Evolutionary conservation across 2,113 vertebrate species (phyloP).

Genomic region (Scomber colias): DNA sequence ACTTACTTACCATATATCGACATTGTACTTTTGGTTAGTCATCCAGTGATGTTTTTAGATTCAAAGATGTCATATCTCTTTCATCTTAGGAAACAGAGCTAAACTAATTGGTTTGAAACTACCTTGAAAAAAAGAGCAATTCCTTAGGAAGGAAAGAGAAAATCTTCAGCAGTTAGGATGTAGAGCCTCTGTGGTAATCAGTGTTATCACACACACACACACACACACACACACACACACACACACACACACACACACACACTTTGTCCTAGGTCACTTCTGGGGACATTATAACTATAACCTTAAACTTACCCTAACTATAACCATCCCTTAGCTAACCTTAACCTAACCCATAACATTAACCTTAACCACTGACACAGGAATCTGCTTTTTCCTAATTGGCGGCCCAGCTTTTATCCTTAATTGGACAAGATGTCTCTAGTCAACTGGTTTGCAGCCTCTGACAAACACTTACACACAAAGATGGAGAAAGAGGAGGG

Average conservation of each 20-base stretch:
- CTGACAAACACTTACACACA: slow-evolving; percentile 14
- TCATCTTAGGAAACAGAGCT: not conserved
- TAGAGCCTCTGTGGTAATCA: slow-evolving; percentile 1
- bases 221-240: not conserved
- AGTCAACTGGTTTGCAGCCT: not conserved
- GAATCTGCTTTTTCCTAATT: too few species aligned
- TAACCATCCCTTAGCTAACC: too few species aligned
- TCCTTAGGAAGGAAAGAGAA: not conserved
- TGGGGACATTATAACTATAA: too few species aligned
- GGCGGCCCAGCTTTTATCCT: too few species aligned
- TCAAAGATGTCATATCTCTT: not conserved
- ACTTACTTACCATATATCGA: too few species aligned
- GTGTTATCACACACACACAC: not conserved
- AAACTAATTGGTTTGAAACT: not conserved
- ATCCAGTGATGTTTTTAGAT: not conserved
- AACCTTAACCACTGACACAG: too few species aligned
- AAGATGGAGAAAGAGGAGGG: not conserved
- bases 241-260: too few species aligned
- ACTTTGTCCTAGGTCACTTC: too few species aligned
- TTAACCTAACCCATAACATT: too few species aligned
- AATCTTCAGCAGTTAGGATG: not conserved
- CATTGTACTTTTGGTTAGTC: too few species aligned
- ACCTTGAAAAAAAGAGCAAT: not conserved
- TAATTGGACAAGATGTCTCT: too few species aligned
- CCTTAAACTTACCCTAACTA: too few species aligned